These are phyloP conservation scores for Guaruba guarouba DNA, from an alignment of 2,113 vertebrate genomes.

Conservation along the genomic window DNA sequence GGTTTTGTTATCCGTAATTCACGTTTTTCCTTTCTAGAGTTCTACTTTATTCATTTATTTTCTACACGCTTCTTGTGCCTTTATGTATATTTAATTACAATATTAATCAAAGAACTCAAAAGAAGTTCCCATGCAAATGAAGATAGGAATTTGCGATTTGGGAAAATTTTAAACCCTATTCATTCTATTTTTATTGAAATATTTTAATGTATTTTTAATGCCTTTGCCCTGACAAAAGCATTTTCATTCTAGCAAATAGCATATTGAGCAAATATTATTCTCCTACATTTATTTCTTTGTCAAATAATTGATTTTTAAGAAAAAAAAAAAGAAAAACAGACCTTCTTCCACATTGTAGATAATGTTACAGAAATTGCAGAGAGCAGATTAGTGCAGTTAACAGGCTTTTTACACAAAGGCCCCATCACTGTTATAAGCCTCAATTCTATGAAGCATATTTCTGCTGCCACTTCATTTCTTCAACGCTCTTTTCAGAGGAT, in stretches of 20 bases:
- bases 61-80: slow-evolving; percentile 26
- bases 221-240: slow-evolving; percentile 21
- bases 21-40: not conserved
- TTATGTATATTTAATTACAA: slow-evolving; percentile 68
- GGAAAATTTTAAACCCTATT: slow-evolving; percentile 56
- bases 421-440: not conserved
- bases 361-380: not conserved
- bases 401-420: not conserved
- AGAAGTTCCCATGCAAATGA: slow-evolving; percentile 62
- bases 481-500: not conserved
- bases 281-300: slow-evolving; percentile 46
- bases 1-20: not conserved
- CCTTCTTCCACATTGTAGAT: not conserved
- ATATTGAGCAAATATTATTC: slow-evolving; percentile 35
- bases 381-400: not conserved
- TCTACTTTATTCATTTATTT: slow-evolving; percentile 39
- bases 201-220: slow-evolving; percentile 61
- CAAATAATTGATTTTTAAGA: slow-evolving; percentile 25
- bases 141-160: slow-evolving; percentile 15
- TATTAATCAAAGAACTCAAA: slow-evolving; percentile 63
- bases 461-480: not conserved
- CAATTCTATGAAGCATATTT: not conserved
- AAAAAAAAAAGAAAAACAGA: not conserved
- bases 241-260: not conserved
- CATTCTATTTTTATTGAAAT: slow-evolving; percentile 63